Evolutionary conservation across 2,797 vertebrate species (phyloP).

Genomic region (Gallinago stenura): DNA sequence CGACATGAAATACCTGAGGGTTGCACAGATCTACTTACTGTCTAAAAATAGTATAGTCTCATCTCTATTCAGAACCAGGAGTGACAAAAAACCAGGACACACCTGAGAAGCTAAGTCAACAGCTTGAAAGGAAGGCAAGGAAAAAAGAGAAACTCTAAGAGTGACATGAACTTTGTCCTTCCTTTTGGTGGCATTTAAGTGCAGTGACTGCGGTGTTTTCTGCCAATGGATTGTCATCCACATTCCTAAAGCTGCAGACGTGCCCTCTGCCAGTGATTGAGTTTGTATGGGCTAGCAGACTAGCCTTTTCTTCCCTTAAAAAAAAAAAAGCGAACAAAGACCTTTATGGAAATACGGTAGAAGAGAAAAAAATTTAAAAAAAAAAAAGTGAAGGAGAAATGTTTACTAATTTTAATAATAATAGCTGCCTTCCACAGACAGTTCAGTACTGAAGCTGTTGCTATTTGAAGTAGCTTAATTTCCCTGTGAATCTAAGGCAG

Average conservation of each 20-base stretch:
- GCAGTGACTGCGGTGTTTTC: background rate
- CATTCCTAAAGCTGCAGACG: background rate
- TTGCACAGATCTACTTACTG: constrained; percentile 2
- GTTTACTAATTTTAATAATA: background rate
- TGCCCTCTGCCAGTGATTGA: background rate
- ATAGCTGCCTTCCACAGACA: background rate
- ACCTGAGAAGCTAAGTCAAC: background rate
- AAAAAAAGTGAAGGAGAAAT: background rate
- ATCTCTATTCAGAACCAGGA: constrained; percentile 29
- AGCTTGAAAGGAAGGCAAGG: background rate
- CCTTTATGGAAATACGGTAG: background rate
- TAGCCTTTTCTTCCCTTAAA: background rate
- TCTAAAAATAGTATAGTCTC: constrained; percentile 43
- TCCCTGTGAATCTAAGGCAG: background rate
- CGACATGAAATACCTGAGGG: background rate
- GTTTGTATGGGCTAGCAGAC: background rate
- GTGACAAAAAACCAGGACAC: background rate
- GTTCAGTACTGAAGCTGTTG: background rate
- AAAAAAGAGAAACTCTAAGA: background rate
- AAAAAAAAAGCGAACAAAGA: background rate
- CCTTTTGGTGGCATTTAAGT: constrained; percentile 6
- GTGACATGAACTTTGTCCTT: constrained; percentile 8
- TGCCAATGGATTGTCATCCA: background rate
- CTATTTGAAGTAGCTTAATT: background rate
- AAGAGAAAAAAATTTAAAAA: background rate